Percentiles rank a stretch among this genome's conserved stretches.
phyloP scores from a whole-genome alignment of 2,797 vertebrate species.

The Pelochelys cantorii region DNA sequence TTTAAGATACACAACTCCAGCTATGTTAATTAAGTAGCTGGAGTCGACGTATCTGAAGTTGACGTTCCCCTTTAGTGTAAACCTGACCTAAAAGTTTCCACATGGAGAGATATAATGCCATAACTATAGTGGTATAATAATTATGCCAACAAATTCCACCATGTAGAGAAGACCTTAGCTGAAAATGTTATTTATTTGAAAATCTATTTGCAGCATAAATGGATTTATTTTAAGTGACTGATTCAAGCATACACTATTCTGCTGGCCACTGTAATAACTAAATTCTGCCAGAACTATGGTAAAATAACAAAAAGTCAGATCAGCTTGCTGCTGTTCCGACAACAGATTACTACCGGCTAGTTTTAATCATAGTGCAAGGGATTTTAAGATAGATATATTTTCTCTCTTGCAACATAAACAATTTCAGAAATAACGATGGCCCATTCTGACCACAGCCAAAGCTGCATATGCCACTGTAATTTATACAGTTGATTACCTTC shows the following conservation, averaged over 20 bases:
- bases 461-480: constrained; percentile 62
- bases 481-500: constrained; percentile 64
- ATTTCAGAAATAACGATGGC: not conserved
- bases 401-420: not conserved
- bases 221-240: not conserved
- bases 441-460: constrained; percentile 57
- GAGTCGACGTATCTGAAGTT: too few relatives aligned
- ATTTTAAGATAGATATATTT: not conserved
- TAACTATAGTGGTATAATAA: not conserved
- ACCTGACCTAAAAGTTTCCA: not conserved
- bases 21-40: too few relatives aligned
- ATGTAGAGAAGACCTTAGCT: not conserved
- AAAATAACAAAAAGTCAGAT: not conserved
- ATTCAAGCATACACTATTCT: not conserved
- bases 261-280: not conserved
- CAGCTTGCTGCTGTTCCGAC: not conserved
- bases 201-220: not conserved
- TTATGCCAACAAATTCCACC: not conserved
- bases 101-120: not conserved
- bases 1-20: too few relatives aligned
- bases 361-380: not conserved
- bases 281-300: not conserved
- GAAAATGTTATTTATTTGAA: not conserved
- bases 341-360: not conserved
- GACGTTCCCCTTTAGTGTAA: too few relatives aligned